A percentile compares a stretch with the other conserved stretches of the same genome.
phyloP scores from a whole-genome alignment of 2,113 vertebrate genomes.

The Scophthalmus maximus region DNA sequence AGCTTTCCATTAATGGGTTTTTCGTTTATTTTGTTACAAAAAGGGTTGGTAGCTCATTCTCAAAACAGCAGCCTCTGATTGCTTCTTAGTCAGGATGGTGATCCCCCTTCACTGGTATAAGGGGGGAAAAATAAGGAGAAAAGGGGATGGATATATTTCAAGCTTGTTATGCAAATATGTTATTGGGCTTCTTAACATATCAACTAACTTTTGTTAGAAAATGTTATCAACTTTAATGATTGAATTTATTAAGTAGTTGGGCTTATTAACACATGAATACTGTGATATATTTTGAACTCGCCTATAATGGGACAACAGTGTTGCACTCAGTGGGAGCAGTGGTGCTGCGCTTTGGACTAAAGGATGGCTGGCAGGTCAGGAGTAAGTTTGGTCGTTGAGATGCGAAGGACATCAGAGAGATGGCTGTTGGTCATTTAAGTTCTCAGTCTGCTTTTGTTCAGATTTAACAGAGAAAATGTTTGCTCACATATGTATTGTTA shows the following conservation, averaged over 20 bases:
- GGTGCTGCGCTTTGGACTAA: background rate
- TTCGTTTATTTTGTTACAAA: background rate
- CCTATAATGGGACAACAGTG: slow-evolving; percentile 11
- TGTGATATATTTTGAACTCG: slow-evolving; percentile 21
- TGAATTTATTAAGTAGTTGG: background rate
- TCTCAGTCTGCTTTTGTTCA: slow-evolving; percentile 33
- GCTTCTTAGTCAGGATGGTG: background rate
- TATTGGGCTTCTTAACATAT: slow-evolving; percentile 1
- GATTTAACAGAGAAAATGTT: background rate
- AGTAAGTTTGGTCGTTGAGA: background rate
- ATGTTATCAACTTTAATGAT: slow-evolving; percentile 1
- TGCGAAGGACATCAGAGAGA: background rate
- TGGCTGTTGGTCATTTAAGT: slow-evolving; percentile 35
- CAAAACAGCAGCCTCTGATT: background rate
- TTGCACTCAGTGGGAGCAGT: background rate
- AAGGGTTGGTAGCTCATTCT: background rate
- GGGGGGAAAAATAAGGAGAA: background rate
- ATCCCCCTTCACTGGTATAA: slow-evolving; percentile 4
- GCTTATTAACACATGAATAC: slow-evolving; percentile 1
- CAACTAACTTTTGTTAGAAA: background rate
- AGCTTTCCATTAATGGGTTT: background rate
- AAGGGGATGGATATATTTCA: background rate
- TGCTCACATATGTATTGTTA: background rate
- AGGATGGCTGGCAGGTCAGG: background rate
- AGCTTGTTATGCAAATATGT: background rate